These are phyloP conservation scores for Nomada lathburiana DNA, from an alignment of 2,888 invertebrate genomes.

Conservation along the genomic window DNA sequence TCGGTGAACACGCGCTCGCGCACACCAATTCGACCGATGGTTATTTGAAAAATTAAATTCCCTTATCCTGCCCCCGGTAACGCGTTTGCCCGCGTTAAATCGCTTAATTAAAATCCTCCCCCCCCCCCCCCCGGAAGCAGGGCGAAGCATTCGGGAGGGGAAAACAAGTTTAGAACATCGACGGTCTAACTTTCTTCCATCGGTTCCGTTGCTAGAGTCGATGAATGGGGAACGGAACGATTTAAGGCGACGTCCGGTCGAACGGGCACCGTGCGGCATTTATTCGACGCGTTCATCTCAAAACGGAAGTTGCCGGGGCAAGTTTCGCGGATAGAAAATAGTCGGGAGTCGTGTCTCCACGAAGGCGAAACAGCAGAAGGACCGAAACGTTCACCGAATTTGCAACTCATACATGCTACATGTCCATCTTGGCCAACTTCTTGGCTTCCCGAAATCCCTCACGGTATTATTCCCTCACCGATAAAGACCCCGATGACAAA, in stretches of 20 bases:
- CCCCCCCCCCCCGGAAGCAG: background rate
- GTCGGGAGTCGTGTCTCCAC: background rate
- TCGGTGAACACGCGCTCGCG: background rate
- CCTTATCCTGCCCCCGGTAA: background rate
- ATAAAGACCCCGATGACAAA: conserved; percentile 59
- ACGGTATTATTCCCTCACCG: conserved; percentile 45
- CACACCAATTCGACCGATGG: background rate
- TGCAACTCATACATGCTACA: background rate
- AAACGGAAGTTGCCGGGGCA: conserved; percentile 34
- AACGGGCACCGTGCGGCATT: too few relatives aligned
- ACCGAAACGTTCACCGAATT: conserved; percentile 22
- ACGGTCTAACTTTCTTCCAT: background rate
- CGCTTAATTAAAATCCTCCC: conserved; percentile 43
- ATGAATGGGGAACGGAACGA: conserved; percentile 1
- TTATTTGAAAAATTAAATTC: conserved; percentile 50
- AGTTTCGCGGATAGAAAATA: conserved; percentile 7
- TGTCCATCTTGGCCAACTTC: background rate
- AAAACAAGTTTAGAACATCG: conserved; percentile 10
- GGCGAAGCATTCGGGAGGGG: background rate
- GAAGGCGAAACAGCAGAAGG: background rate
- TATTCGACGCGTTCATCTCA: conserved; percentile 17
- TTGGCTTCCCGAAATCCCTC: conserved; percentile 28
- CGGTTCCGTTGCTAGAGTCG: background rate
- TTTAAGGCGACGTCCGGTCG: background rate
- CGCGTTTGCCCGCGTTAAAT: conserved; percentile 24